Evolutionary conservation across 2,113 vertebrate species (phyloP).

Genomic region (Pseudois nayaur): DNA sequence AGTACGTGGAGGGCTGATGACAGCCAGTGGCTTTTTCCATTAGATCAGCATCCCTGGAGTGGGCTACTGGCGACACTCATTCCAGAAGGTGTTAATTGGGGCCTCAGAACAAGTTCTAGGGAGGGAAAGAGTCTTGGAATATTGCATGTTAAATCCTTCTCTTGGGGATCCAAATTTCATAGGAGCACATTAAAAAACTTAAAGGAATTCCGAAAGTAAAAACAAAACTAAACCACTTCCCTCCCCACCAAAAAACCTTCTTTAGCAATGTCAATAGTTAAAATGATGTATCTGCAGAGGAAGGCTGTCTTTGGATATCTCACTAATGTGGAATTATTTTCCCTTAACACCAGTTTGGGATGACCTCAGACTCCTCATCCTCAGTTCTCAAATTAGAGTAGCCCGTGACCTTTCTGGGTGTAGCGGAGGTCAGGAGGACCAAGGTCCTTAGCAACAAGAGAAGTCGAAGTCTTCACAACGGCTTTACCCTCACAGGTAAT

Average conservation of each 20-base stretch:
- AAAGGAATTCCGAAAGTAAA: not conserved
- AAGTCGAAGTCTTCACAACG: not conserved
- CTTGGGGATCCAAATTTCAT: not conserved
- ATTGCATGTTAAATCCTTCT: not conserved
- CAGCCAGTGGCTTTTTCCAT: not conserved
- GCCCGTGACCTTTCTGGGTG: not conserved
- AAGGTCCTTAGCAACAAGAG: not conserved
- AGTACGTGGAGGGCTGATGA: not conserved
- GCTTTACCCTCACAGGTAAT: not conserved
- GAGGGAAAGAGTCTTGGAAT: not conserved
- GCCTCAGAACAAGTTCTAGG: not conserved
- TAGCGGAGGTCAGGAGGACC: not conserved
- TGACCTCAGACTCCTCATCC: not conserved
- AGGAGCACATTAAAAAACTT: not conserved
- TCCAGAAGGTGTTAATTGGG: not conserved
- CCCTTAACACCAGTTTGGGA: not conserved
- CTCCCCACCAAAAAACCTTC: not conserved
- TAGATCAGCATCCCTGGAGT: not conserved
- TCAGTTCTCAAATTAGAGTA: not conserved
- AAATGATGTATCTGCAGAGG: not conserved
- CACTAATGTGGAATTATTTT: not conserved
- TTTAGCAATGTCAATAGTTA: not conserved
- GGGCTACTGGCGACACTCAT: not conserved
- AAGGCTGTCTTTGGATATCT: not conserved
- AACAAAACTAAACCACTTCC: not conserved